A percentile compares a stretch with the other conserved stretches of the same genome.
Evolutionary conservation across 2,888 invertebrate genomes (phyloP).

Genomic region (Nebria salina): DNA sequence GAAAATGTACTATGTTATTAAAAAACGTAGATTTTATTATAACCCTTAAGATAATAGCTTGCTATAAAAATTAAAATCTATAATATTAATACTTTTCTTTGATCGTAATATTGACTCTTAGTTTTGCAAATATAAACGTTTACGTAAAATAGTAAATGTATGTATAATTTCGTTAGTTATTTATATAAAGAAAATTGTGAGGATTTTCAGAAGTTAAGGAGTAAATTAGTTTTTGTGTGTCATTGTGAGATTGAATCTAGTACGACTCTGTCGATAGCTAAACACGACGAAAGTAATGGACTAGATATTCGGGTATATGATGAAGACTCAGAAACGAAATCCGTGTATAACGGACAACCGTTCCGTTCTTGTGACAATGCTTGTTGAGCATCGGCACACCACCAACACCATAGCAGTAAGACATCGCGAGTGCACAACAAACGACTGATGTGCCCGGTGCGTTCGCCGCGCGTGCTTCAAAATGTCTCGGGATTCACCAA

Average conservation of each 20-base stretch:
- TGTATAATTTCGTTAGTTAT: too few species aligned
- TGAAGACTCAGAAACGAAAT: slow-evolving; percentile 3
- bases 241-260: not conserved
- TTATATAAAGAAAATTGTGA: not conserved
- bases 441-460: not conserved
- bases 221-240: not conserved
- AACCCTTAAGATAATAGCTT: too few species aligned
- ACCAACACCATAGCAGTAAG: not conserved
- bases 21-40: too few species aligned
- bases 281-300: not conserved
- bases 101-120: too few species aligned
- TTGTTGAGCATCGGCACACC: not conserved
- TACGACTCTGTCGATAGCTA: not conserved
- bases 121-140: too few species aligned
- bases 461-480: slow-evolving; percentile 14
- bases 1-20: too few species aligned
- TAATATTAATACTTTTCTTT: too few species aligned
- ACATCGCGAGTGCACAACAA: slow-evolving; percentile 13
- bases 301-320: slow-evolving; percentile 13
- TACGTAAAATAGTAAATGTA: too few species aligned
- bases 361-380: slow-evolving; percentile 5
- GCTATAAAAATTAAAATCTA: too few species aligned
- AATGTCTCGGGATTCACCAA: slow-evolving; percentile 16
- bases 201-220: not conserved
- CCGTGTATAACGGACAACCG: slow-evolving; percentile 12